Percentiles rank a stretch among this genome's conserved stretches.
Evolutionary conservation across 1,140 invertebrate species (phyloP).

Genomic region (Kradibia gibbosae): DNA sequence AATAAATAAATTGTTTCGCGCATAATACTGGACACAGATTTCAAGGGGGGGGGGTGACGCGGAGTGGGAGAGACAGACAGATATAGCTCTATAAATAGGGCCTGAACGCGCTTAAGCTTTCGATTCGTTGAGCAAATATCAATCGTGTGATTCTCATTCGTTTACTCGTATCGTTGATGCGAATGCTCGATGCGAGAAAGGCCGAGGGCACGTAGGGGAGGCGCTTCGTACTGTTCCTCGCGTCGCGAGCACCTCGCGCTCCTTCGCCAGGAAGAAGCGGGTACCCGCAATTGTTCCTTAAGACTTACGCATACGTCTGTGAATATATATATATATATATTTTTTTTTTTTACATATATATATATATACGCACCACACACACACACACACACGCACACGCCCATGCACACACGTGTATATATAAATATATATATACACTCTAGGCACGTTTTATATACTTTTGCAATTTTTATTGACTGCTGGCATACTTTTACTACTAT

Average conservation of each 20-base stretch:
- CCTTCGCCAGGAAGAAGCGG: conserved; percentile 56
- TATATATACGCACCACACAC: not conserved
- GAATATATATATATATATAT: not conserved
- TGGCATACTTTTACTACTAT: not conserved
- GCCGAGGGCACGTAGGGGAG: not conserved
- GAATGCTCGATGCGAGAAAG: not conserved
- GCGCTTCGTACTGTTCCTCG: not conserved
- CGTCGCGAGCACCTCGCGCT: conserved; percentile 28
- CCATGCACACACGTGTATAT: not conserved
- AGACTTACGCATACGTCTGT: too few relatives aligned
- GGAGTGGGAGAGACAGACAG: not conserved
- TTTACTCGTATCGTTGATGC: not conserved
- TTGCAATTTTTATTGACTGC: not conserved
- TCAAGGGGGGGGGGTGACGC: not conserved
- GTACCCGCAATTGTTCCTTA: not conserved
- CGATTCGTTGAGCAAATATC: not conserved
- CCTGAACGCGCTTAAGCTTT: not conserved
- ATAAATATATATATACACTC: not conserved
- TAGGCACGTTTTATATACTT: conserved; percentile 6
- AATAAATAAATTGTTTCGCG: conserved; percentile 63
- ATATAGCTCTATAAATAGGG: not conserved
- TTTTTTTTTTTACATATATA: not conserved
- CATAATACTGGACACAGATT: conserved; percentile 65
- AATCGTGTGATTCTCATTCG: not conserved
- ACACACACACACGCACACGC: not conserved